Percentiles rank a stretch among this genome's conserved stretches.
Evolutionary conservation across 2,888 invertebrate species (phyloP).

Genomic region (Cheilosia soror): DNA sequence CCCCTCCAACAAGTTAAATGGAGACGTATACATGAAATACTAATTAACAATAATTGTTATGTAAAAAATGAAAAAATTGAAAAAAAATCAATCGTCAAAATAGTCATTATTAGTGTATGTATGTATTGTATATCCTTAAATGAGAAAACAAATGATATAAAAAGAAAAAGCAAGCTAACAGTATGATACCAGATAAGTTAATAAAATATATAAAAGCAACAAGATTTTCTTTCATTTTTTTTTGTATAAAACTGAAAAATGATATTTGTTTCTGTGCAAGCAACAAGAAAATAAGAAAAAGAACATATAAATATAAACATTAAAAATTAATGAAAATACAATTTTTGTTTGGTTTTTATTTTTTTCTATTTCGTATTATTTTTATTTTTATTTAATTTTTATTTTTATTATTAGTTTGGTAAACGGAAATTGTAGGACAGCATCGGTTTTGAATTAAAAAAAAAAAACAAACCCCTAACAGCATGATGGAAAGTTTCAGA

Average conservation of each 20-base stretch:
- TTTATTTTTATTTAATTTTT: constrained; percentile 26
- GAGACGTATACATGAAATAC: constrained; percentile 26
- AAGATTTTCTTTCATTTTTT: constrained; percentile 58
- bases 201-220: constrained; percentile 52
- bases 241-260: constrained; percentile 16
- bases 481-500: constrained; percentile 55
- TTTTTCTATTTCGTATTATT: constrained; percentile 5
- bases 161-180: constrained; percentile 66
- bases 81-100: constrained; percentile 61
- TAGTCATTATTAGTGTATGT: constrained; percentile 75
- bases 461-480: constrained; percentile 54
- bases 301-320: constrained; percentile 31
- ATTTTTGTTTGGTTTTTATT: constrained; percentile 40
- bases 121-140: constrained; percentile 68
- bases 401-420: constrained; percentile 45
- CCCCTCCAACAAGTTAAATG: not conserved
- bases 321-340: constrained; percentile 56
- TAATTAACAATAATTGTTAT: constrained; percentile 44
- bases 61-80: constrained; percentile 7
- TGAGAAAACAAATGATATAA: constrained; percentile 39
- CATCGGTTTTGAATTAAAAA: constrained; percentile 15
- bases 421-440: constrained; percentile 46
- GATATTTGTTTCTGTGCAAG: constrained; percentile 53
- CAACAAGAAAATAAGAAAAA: constrained; percentile 16
- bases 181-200: constrained; percentile 72